Conservation (phyloP, 2,113 vertebrate species). For the Hyperopisus bebe region DNA sequence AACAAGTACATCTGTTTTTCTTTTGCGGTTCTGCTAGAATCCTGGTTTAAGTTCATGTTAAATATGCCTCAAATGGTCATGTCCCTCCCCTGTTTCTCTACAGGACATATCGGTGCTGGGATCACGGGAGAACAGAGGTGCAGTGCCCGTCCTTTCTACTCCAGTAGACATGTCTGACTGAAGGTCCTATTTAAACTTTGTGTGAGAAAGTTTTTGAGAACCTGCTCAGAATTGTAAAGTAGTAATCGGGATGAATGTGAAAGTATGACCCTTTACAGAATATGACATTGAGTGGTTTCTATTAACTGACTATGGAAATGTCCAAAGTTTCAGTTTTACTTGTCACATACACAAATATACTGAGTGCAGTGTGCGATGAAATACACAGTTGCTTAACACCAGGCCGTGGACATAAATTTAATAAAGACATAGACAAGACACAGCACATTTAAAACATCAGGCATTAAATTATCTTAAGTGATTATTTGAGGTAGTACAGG, state of each 20-base stretch:
- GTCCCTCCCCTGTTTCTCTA: conserved; percentile 27
- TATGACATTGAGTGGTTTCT: background rate
- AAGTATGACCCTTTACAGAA: background rate
- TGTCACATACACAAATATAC: background rate
- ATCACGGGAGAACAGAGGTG: conserved; percentile 85
- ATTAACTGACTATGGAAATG: background rate
- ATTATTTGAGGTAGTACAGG: too few species aligned
- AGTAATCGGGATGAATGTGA: background rate
- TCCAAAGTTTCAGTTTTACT: background rate
- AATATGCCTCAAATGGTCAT: background rate
- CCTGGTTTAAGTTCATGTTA: background rate
- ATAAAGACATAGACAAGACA: background rate
- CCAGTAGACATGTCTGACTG: background rate
- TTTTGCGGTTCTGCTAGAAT: background rate
- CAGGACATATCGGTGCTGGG: conserved; percentile 80
- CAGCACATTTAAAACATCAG: background rate
- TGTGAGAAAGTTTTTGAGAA: background rate
- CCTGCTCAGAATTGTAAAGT: background rate
- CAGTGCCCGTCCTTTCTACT: background rate
- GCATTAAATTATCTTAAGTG: background rate
- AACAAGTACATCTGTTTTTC: background rate
- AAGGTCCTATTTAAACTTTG: background rate
- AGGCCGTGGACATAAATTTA: background rate
- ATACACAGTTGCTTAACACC: background rate
- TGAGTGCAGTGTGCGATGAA: background rate